A percentile compares a stretch with the other conserved stretches of the same genome.
Evolutionary conservation across 2,888 invertebrate species (phyloP).

Genomic region (Notodonta dromedarius): DNA sequence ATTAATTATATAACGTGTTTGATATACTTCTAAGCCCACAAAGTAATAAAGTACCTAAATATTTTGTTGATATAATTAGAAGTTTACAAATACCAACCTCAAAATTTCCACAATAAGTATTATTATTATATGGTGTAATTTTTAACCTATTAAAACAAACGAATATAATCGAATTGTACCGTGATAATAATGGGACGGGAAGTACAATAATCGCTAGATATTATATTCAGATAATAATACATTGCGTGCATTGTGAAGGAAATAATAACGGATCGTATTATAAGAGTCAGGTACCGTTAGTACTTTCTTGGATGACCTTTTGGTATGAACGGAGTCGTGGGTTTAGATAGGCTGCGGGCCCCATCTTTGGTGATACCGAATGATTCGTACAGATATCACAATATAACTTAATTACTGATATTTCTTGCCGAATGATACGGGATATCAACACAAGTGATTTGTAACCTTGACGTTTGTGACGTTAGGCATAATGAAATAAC

Average conservation of each 20-base stretch:
- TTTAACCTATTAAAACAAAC: no score
- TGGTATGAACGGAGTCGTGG: slow-evolving; percentile 3
- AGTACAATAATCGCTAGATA: slow-evolving; percentile 2
- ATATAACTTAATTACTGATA: no score
- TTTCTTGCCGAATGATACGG: no score
- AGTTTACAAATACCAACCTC: not conserved
- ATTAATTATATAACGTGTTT: no score
- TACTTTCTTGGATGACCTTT: slow-evolving; percentile 23
- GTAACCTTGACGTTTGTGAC: no score
- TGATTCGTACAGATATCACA: not conserved
- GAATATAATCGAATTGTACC: not conserved
- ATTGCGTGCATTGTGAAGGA: slow-evolving; percentile 14
- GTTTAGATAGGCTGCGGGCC: not conserved
- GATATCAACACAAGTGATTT: no score
- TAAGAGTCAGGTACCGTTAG: slow-evolving; percentile 28
- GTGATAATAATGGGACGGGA: not conserved
- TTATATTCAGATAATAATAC: not conserved
- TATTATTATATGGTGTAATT: no score
- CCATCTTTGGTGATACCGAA: not conserved
- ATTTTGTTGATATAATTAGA: no score
- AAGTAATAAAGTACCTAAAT: no score
- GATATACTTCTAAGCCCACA: no score
- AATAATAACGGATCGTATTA: slow-evolving; percentile 35
- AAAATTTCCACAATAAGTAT: no score
- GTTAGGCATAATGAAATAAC: no score